A percentile compares a stretch with the other conserved stretches of the same genome.
phyloP scores from a whole-genome alignment of 2,113 vertebrate species.

The Dryoscopus gambensis region DNA sequence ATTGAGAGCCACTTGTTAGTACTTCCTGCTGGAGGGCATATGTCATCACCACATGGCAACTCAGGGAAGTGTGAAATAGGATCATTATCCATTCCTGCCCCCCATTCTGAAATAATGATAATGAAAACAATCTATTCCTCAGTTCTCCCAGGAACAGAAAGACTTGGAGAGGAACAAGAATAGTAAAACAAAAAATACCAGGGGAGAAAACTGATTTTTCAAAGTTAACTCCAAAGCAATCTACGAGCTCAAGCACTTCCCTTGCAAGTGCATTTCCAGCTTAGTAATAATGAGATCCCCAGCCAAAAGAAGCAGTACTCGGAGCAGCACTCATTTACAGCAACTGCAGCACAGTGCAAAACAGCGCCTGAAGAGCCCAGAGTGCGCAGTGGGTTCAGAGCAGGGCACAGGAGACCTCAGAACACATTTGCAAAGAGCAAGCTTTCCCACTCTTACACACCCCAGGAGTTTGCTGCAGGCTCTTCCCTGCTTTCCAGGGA shows the following conservation, averaged over 20 bases:
- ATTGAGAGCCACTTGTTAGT: not conserved
- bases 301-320: not conserved
- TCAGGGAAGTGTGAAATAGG: not conserved
- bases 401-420: not conserved
- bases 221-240: not conserved
- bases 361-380: not conserved
- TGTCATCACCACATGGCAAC: not conserved
- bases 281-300: not conserved
- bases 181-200: not conserved
- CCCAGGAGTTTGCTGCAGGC: not conserved
- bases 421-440: not conserved
- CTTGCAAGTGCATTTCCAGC: not conserved
- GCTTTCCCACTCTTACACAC: accelerated
- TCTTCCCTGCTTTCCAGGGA: not conserved
- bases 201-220: not conserved
- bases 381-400: not conserved
- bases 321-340: not conserved
- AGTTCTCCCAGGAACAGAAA: not conserved
- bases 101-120: not conserved
- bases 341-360: not conserved
- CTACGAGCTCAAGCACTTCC: not conserved
- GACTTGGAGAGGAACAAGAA: not conserved
- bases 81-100: not conserved
- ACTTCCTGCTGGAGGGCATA: not conserved
- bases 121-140: not conserved